Evolutionary conservation across 2,113 vertebrate genomes (phyloP).

Genomic region (cattle (Bos taurus)): DNA sequence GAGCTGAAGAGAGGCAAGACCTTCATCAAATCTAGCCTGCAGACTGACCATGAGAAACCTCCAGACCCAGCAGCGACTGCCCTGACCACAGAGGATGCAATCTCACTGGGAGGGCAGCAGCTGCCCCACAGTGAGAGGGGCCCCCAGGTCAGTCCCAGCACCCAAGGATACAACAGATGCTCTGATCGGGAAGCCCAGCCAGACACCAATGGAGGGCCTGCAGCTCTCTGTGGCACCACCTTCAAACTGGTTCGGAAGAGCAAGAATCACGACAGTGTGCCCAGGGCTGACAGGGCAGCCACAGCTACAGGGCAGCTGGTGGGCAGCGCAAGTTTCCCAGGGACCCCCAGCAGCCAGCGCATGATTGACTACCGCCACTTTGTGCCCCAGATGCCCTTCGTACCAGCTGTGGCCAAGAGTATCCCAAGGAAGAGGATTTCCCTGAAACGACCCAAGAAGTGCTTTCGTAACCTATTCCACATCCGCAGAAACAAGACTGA

Average conservation of each 20-base stretch:
- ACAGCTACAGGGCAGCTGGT: constrained; percentile 71
- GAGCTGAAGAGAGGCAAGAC: constrained; percentile 85
- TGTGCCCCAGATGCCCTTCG: constrained; percentile 90
- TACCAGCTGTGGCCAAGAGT: constrained; percentile 88
- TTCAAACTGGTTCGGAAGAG: constrained; percentile 82
- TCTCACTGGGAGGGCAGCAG: constrained; percentile 50
- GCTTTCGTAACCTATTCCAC: constrained; percentile 86
- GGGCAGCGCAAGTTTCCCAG: constrained; percentile 82
- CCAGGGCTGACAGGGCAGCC: constrained; percentile 63
- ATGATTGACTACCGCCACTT: constrained; percentile 89
- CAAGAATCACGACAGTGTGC: constrained; percentile 82
- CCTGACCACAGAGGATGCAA: constrained; percentile 33
- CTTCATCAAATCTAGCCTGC: constrained; percentile 83
- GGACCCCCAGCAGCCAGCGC: constrained; percentile 70
- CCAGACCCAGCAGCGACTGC: not conserved
- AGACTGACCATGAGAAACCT: constrained; percentile 76
- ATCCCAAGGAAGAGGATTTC: constrained; percentile 89
- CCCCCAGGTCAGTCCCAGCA: constrained; percentile 54
- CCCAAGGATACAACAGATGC: constrained; percentile 65
- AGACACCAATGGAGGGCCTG: constrained; percentile 36
- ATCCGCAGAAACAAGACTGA: constrained; percentile 83
- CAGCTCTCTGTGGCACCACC: constrained; percentile 62
- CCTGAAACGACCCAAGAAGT: constrained; percentile 86
- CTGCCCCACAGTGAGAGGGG: constrained; percentile 21
- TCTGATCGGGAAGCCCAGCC: constrained; percentile 59